Base-by-base conservation (phyloP, 1,140 invertebrate genomes). In the Sinonovacula constricta region DNA sequence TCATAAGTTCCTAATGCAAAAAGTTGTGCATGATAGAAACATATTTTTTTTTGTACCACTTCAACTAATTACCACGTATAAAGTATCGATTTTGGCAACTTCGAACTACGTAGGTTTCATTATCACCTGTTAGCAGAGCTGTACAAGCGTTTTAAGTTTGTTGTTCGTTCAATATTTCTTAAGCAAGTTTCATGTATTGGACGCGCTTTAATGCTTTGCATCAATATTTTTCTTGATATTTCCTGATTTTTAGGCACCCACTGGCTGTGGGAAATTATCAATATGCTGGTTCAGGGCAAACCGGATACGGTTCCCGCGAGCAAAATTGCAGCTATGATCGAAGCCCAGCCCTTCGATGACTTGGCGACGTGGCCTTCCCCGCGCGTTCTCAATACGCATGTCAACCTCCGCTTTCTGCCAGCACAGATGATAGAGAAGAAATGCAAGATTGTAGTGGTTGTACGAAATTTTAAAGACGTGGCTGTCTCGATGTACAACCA, bases 381-480 rank as follows among this genome's bases (percentile, higher is more conserved):
- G 5, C 33, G 76, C 14, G 65, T n/a, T n/a, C n/a, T 83, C 24
- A 63, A 79, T 33, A 72, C 80, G 1, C 80, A 83, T 56, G 31
- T 80, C 10, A 54, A 63, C 24, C 63, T 62, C 12, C 31, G 31
- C 4, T 63, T 14, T n/a, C n/a, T 81, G 5, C 72, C 80, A 14
- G 49, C 22, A 14, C 60, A 68, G 33, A 57, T 65, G 12, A 28
- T 54, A 54, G 70, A 79, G 28, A 81, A 60, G n/a, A 36, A 57
- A 3, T 60, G 66, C 7, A 81, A 81, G 45, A 79, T 83, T 30
- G 36, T 83, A 10, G 67, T 63, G 54, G 45, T 81, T 3, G 26
- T 72, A 5, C 59, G 82, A 0, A 81, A 83, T 56, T 80, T 80
- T 0, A 83, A 81, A 63, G 82, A 83, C 59, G 33, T 79, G 5